A percentile compares a stretch with the other conserved stretches of the same genome.
Evolutionary conservation across 2,888 invertebrate genomes (phyloP).

Genomic region (Ctena decussata): DNA sequence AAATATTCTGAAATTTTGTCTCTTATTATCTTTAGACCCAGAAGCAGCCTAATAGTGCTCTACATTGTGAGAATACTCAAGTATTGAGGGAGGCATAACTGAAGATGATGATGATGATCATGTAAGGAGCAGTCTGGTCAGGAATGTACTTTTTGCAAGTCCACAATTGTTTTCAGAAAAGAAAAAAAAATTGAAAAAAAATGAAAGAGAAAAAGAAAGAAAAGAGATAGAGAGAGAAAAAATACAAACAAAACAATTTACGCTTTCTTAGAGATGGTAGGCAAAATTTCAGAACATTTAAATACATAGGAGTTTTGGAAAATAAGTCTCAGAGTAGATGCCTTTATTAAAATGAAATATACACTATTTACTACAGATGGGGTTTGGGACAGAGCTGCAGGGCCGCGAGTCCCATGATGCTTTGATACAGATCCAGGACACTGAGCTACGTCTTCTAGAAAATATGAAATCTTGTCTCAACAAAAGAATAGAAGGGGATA

Average conservation of each 20-base stretch:
- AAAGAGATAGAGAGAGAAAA: no score
- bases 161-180: background rate
- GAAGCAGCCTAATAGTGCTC: no score
- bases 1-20: no score
- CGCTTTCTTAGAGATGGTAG: no score
- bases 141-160: background rate
- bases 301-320: background rate
- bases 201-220: no score
- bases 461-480: conserved; percentile 95
- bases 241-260: no score
- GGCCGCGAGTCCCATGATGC: conserved; percentile 97
- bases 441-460: conserved; percentile 96
- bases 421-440: conserved; percentile 95
- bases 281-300: background rate
- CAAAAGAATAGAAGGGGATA: conserved; percentile 95
- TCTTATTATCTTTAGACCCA: no score
- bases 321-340: background rate
- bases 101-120: no score
- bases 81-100: no score
- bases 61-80: no score
- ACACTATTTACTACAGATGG: conserved; percentile 80
- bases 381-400: conserved; percentile 95
- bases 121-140: no score
- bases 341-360: background rate
- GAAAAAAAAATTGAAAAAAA: no score